These are phyloP conservation scores for Cyphomyrus plagiostoma DNA, from an alignment of 2,113 vertebrate genomes.

Conservation along the genomic window DNA sequence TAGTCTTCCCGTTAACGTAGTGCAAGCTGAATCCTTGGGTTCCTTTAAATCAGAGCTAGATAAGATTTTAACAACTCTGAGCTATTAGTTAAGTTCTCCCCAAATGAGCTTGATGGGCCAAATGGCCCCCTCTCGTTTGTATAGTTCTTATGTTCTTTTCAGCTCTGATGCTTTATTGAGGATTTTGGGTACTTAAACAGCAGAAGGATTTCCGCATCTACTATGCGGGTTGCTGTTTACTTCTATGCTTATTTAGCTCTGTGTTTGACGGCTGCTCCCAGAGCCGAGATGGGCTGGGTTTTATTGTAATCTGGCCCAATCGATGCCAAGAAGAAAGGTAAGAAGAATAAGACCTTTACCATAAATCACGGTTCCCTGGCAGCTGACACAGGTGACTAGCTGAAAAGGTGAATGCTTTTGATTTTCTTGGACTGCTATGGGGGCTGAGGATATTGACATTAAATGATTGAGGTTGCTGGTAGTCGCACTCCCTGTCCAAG, in stretches of 20 bases:
- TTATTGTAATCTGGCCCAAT: conserved; percentile 33
- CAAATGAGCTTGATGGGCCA: no score
- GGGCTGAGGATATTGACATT: conserved; percentile 28
- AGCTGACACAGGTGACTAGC: conserved; percentile 36
- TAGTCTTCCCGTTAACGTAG: no score
- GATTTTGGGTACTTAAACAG: conserved; percentile 23
- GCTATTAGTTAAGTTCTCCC: no score
- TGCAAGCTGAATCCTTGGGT: no score
- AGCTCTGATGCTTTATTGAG: conserved; percentile 12
- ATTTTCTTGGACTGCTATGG: conserved; percentile 38
- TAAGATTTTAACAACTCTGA: no score
- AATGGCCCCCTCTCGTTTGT: no score
- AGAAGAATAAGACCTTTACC: conserved; percentile 31
- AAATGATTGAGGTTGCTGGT: neutral
- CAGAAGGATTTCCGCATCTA: conserved; percentile 25
- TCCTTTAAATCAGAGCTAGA: no score
- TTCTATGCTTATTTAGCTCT: conserved; percentile 27
- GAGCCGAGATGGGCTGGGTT: conserved; percentile 15
- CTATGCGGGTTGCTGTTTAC: conserved; percentile 18
- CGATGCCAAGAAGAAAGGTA: conserved; percentile 29
- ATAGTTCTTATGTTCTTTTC: neutral
- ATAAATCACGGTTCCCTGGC: conserved; percentile 33
- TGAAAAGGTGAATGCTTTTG: conserved; percentile 33
- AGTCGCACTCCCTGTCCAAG: neutral
- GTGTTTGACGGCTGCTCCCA: neutral